Conservation (phyloP, 2,113 vertebrate genomes). For the Carollia perspicillata region DNA sequence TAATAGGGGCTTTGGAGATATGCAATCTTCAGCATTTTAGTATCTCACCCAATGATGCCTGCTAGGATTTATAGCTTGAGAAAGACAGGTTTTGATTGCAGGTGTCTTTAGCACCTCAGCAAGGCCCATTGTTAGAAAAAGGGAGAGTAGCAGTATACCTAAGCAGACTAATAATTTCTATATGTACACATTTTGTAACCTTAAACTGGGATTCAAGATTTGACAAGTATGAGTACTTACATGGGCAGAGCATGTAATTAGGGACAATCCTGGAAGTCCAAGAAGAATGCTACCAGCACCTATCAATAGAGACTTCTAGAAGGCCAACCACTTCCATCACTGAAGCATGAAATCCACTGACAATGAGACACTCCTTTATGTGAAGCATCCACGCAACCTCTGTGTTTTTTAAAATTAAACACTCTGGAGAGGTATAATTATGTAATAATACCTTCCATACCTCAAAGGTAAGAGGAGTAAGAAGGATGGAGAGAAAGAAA, state of each 20-base stretch:
- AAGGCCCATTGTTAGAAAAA: background rate
- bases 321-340: background rate
- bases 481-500: background rate
- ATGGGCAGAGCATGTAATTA: background rate
- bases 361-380: background rate
- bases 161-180: background rate
- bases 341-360: background rate
- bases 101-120: background rate
- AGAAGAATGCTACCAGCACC: background rate
- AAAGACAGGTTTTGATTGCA: background rate
- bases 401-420: constrained; percentile 31
- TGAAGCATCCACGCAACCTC: background rate
- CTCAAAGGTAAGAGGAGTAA: background rate
- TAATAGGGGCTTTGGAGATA: background rate
- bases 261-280: background rate
- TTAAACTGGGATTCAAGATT: background rate
- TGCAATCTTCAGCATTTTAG: background rate
- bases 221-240: background rate
- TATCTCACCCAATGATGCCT: background rate
- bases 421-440: background rate
- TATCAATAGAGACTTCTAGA: background rate
- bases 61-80: background rate
- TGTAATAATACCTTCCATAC: background rate
- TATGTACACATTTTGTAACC: background rate
- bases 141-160: background rate